Evolutionary conservation across 2,797 vertebrate genomes (phyloP), one percentile per base, ranked within the genome.

Genomic region (Pipistrellus pipistrellus): DNA sequence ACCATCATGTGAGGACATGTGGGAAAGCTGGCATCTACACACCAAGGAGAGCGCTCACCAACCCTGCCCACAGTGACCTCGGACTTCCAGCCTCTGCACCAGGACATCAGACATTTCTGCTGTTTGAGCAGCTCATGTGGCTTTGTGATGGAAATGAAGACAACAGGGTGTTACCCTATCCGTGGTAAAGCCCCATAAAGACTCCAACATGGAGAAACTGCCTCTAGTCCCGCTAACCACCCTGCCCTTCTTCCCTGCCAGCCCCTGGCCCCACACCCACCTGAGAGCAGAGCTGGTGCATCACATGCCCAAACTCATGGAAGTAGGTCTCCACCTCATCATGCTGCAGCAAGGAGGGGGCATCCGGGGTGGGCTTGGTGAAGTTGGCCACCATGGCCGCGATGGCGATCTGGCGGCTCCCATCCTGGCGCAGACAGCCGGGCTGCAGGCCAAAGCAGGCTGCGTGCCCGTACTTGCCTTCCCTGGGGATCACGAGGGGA

Each of bases 371-470:
- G 10, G 99, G 99, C 96, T 99, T 99, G 97, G 99, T 99, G 98
- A 99, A 99, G 96, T 99, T 99, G 96, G 99, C 99, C 96, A 99
- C 99, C 99, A 99, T 99, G 97, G 99, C 99, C 0, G 99, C 99
- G 27, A 99, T 98, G 0, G 99, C 98, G 88, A 99, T 99, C 96
- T 99, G 99, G 0, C 99, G 98, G n/a, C 96, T 98, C 20, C 98
- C 98, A 0, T 99, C 98, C 0, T 98, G 96, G 88, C 99, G 93
- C 46, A 99, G 98, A 95, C 99, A 99, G 95, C 99, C 99, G 0
- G 99, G 99, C 98, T 99, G 99, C 76, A 99, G 98, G 84, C 99
- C 99, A 0, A 99, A 99, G 96, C 99, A 99, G 85, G 99, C 99
- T 0, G 99, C 99, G 0, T 99, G 99, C 0, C 99, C 99, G 0